Conservation (phyloP, 2,797 vertebrate species). For the Rhinoraja longicauda region DNA sequence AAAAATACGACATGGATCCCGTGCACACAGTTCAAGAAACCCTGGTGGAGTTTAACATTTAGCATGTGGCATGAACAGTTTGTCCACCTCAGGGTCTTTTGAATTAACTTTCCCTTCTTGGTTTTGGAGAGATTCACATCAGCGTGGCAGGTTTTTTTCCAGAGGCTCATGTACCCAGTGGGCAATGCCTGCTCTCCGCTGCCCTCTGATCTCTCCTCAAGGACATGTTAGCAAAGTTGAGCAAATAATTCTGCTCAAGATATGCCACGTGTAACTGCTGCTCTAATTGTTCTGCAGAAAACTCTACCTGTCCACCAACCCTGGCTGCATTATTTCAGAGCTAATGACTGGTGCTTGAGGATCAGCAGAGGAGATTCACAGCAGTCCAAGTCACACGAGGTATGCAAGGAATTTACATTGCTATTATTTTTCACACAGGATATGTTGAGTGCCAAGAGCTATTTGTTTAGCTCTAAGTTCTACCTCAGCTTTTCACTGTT, state of each 20-base stretch:
- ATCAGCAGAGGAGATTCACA: slow-evolving; percentile 52
- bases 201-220: slow-evolving; percentile 13
- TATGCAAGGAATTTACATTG: slow-evolving; percentile 78
- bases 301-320: neutral
- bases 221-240: slow-evolving; percentile 4
- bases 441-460: slow-evolving; percentile 62
- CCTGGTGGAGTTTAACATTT: neutral
- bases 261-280: neutral
- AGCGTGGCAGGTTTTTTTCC: neutral
- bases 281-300: neutral
- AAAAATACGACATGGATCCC: neutral
- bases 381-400: slow-evolving; percentile 65
- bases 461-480: slow-evolving; percentile 1
- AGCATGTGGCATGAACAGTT: neutral
- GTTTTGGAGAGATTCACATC: neutral
- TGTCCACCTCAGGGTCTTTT: neutral
- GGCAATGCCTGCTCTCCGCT: neutral
- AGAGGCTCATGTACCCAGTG: neutral
- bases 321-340: neutral
- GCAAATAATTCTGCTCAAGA: neutral
- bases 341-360: neutral
- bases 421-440: slow-evolving; percentile 65
- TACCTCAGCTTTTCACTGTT: neutral
- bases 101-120: neutral
- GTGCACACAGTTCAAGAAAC: neutral